Conservation (phyloP, 2,113 vertebrate genomes). For the Paratilapia polleni region DNA sequence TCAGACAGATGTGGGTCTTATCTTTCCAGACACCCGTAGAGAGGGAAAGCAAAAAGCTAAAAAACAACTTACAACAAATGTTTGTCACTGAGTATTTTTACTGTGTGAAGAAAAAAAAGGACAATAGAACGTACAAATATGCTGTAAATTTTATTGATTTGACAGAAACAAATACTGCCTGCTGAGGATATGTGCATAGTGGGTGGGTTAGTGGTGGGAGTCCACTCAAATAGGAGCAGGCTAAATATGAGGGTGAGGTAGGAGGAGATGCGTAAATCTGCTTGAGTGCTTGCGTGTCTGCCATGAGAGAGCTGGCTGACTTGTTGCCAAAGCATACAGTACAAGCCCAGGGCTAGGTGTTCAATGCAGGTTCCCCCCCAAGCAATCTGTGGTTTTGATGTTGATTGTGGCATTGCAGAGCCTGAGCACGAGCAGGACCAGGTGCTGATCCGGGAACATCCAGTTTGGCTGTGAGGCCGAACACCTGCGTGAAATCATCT, state of each 20-base stretch:
- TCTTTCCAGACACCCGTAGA: constrained; percentile 49
- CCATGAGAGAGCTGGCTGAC: constrained; percentile 37
- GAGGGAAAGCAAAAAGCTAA: constrained; percentile 13
- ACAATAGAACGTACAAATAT: not conserved
- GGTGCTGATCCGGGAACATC: constrained; percentile 43
- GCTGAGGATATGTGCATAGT: not conserved
- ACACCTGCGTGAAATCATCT: constrained; percentile 58
- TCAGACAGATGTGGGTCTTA: constrained; percentile 66
- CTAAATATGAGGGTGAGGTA: not conserved
- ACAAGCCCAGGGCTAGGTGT: not conserved
- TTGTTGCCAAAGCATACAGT: constrained; percentile 59
- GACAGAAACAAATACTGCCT: not conserved
- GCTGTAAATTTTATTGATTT: not conserved
- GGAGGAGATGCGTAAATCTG: constrained; percentile 10
- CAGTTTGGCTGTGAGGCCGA: constrained; percentile 31
- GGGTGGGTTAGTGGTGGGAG: too few species aligned
- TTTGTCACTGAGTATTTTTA: constrained; percentile 10
- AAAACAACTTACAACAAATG: constrained; percentile 47
- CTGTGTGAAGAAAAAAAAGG: not conserved
- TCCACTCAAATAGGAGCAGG: not conserved
- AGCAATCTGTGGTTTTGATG: constrained; percentile 32
- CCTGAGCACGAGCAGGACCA: constrained; percentile 16
- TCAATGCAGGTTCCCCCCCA: constrained; percentile 6
- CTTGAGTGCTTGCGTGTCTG: constrained; percentile 40
- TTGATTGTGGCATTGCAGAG: constrained; percentile 38